A percentile compares a stretch with the other conserved stretches of the same genome.
phyloP scores from a whole-genome alignment of 1,140 invertebrate genomes.

The Conopomorpha cramerella region DNA sequence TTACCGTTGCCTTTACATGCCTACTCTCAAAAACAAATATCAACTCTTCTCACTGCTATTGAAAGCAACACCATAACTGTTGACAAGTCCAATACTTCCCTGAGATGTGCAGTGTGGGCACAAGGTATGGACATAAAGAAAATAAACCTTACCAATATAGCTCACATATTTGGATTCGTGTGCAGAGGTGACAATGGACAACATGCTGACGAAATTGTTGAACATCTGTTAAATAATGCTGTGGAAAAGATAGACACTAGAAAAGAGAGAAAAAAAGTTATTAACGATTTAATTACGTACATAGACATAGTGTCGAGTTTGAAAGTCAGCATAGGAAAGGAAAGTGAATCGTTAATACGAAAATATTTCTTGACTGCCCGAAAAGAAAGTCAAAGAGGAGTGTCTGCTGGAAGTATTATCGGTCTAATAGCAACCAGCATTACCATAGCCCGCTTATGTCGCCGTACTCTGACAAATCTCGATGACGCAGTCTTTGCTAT shows the following conservation, averaged over 20 bases:
- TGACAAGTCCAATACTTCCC: constrained; percentile 13
- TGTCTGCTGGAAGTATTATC: constrained; percentile 24
- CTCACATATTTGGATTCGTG: constrained; percentile 31
- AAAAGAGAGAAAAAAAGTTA: constrained; percentile 19
- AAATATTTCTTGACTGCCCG: constrained; percentile 38
- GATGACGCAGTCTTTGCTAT: constrained; percentile 43
- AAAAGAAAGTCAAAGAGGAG: constrained; percentile 22
- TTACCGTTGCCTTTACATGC: constrained; percentile 31
- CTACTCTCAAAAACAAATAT: constrained; percentile 33
- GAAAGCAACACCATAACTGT: constrained; percentile 25
- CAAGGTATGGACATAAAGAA: constrained; percentile 40
- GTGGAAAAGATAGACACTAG: constrained; percentile 12
- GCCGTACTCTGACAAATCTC: constrained; percentile 20
- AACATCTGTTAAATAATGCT: constrained; percentile 21
- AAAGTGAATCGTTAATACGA: constrained; percentile 23
- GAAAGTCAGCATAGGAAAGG: constrained; percentile 17
- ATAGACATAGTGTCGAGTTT: constrained; percentile 31
- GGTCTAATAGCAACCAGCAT: constrained; percentile 22
- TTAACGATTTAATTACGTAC: constrained; percentile 24
- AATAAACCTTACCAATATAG: constrained; percentile 24
- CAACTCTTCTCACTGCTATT: constrained; percentile 24
- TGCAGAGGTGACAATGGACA: constrained; percentile 33
- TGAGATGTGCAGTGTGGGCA: constrained; percentile 36
- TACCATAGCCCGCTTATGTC: constrained; percentile 34
- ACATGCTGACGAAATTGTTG: constrained; percentile 24